Conservation (phyloP, 1,140 invertebrate species). For the Littorina saxatilis region DNA sequence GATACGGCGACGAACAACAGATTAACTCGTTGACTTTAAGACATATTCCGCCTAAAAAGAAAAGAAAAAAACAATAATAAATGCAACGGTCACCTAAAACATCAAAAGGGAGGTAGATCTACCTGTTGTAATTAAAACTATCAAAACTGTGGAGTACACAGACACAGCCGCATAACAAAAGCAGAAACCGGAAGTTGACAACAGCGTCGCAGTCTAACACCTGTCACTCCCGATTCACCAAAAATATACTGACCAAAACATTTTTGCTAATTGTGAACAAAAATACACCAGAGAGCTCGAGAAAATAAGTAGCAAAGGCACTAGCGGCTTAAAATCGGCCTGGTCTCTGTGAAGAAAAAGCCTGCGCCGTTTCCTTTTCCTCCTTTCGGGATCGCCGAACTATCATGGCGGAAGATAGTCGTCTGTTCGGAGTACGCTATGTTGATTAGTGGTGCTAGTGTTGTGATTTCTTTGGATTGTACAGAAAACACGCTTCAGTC, state of each 20-base stretch:
- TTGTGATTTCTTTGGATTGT: conserved; percentile 2
- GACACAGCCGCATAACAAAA: background rate
- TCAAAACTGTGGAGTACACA: no score
- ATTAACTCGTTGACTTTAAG: no score
- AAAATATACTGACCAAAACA: no score
- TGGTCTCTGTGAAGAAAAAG: background rate
- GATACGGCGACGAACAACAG: no score
- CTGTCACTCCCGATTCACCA: conserved; percentile 10
- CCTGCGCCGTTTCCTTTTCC: background rate
- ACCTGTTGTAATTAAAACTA: no score
- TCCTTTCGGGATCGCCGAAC: conserved; percentile 29
- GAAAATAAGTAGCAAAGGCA: no score
- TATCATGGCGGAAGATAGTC: conserved; percentile 37
- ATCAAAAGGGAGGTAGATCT: no score
- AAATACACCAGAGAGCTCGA: no score
- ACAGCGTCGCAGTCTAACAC: conserved; percentile 19
- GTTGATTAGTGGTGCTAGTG: conserved; percentile 31
- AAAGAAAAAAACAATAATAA: no score
- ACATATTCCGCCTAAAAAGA: no score
- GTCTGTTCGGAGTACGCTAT: conserved; percentile 38
- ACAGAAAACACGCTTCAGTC: background rate
- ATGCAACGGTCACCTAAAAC: no score
- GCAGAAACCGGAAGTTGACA: conserved; percentile 21
- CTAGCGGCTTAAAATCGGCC: background rate
- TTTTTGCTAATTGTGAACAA: no score